Percentiles rank a stretch among this genome's conserved stretches.
Conservation (phyloP, 2,797 vertebrate genomes). For the Apodemus agrarius region DNA sequence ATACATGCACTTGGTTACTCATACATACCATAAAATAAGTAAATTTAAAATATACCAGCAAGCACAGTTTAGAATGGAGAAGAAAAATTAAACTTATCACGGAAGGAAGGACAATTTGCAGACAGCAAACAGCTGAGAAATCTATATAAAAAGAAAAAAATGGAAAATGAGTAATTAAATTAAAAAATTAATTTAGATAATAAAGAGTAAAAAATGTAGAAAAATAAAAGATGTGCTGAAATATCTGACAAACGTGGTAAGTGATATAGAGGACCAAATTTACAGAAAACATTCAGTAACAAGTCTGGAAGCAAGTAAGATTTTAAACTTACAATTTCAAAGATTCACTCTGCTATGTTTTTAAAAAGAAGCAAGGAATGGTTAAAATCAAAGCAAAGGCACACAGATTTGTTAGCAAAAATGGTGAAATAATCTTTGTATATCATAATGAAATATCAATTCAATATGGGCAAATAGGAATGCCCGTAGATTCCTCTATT, state of each 20-base stretch:
- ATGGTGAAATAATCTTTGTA: not conserved
- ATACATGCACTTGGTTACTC: no score
- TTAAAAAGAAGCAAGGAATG: not conserved
- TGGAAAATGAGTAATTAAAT: not conserved
- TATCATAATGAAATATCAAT: not conserved
- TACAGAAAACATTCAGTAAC: constrained; percentile 8
- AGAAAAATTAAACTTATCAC: not conserved
- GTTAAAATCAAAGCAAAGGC: not conserved
- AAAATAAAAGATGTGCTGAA: not conserved
- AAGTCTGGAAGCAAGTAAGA: constrained; percentile 2
- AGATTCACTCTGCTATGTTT: not conserved
- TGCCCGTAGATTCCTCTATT: not conserved
- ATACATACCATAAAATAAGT: not conserved
- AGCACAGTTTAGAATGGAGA: not conserved
- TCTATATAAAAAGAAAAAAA: not conserved
- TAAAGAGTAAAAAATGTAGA: not conserved
- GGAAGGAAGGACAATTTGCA: not conserved
- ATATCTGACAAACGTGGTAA: not conserved
- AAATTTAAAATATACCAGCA: not conserved
- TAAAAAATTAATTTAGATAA: not conserved
- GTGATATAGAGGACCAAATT: not conserved
- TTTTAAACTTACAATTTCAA: not conserved
- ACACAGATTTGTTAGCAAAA: constrained; percentile 20
- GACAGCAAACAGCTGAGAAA: not conserved
- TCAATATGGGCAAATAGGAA: not conserved